A percentile compares a stretch with the other conserved stretches of the same genome.
phyloP scores from a whole-genome alignment of 23 tunicate genomes.

The Trididemnum nubilum region DNA sequence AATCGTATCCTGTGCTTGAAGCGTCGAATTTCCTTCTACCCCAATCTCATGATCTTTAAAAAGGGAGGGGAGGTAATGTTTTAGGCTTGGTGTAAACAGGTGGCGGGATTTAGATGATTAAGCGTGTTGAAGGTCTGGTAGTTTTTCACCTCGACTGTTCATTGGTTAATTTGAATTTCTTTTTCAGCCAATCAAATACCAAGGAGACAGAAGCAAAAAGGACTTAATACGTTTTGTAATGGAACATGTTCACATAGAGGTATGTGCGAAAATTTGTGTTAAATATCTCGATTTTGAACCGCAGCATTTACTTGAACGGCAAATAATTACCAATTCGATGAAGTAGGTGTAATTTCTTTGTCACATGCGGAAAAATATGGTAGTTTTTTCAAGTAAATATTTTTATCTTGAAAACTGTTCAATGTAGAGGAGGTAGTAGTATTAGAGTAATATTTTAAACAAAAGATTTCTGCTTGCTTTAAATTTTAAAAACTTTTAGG shows the following conservation, averaged over 20 bases:
- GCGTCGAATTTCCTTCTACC: conserved; percentile 40
- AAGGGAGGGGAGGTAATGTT: conserved; percentile 45
- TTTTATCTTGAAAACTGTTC: too few species aligned
- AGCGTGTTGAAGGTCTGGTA: too few species aligned
- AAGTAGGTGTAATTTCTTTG: not conserved
- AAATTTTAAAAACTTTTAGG: too few species aligned
- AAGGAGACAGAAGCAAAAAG: conserved; percentile 79
- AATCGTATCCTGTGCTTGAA: conserved; percentile 79
- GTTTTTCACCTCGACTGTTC: too few species aligned
- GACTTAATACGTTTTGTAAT: conserved; percentile 82
- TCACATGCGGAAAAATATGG: too few species aligned
- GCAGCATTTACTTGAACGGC: not conserved
- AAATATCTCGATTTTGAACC: too few species aligned
- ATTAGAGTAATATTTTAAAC: too few species aligned
- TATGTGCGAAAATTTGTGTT: conserved; percentile 15
- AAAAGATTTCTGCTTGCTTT: too few species aligned
- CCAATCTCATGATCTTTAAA: conserved; percentile 58
- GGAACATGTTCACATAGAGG: conserved; percentile 80
- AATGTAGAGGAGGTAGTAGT: too few species aligned
- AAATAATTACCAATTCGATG: not conserved
- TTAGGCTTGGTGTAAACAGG: too few species aligned
- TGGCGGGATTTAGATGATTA: too few species aligned
- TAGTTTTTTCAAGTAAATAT: too few species aligned
- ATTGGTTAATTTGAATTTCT: not conserved
- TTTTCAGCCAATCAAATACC: conserved; percentile 80